Conservation (phyloP, 2,797 vertebrate species). For the Melanotaenia trifasciata region DNA sequence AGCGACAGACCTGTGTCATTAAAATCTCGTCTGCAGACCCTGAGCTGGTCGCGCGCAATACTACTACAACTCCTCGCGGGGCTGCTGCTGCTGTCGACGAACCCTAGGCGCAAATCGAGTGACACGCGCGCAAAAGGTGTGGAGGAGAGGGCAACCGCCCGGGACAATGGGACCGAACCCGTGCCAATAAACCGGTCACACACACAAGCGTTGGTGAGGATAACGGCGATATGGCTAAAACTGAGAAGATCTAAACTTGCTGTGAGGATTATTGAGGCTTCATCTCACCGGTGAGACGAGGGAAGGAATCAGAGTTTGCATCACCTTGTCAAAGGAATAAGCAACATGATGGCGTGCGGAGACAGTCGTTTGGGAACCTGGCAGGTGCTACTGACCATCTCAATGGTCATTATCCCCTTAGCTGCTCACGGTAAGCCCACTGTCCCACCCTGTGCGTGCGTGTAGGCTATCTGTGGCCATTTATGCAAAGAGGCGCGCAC, state of each 20-base stretch:
- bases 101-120: constrained; percentile 30
- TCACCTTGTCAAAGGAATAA: constrained; percentile 16
- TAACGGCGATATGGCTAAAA: constrained; percentile 59
- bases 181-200: constrained; percentile 35
- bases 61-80: constrained; percentile 47
- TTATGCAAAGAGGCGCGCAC: constrained; percentile 28
- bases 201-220: constrained; percentile 8
- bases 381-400: constrained; percentile 77
- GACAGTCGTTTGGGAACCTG: constrained; percentile 63
- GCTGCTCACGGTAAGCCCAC: constrained; percentile 73
- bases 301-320: constrained; percentile 39
- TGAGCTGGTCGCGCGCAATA: constrained; percentile 66
- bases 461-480: constrained; percentile 3
- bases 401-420: constrained; percentile 64
- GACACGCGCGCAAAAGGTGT: constrained; percentile 60
- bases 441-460: constrained; percentile 64
- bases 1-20: constrained; percentile 56
- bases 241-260: constrained; percentile 66
- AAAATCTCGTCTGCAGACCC: constrained; percentile 60
- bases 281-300: constrained; percentile 23
- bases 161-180: constrained; percentile 61
- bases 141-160: constrained; percentile 39
- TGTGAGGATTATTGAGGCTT: constrained; percentile 47
- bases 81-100: constrained; percentile 29
- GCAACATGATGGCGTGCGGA: constrained; percentile 60